Evolutionary conservation across 2,888 invertebrate species (phyloP).

Genomic region (Hirtodrosophila trivittata): DNA sequence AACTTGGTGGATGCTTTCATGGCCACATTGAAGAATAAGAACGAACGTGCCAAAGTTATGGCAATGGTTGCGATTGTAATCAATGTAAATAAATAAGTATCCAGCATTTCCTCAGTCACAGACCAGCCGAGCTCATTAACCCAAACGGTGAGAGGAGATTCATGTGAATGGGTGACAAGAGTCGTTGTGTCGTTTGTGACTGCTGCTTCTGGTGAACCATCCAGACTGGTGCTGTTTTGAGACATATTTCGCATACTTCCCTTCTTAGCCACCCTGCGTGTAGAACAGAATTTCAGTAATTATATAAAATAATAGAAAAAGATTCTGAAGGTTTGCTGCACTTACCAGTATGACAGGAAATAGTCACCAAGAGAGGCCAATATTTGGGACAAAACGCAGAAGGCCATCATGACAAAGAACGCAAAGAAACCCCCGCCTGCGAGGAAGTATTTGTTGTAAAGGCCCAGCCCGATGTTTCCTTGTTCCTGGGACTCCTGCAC

Average conservation of each 20-base stretch:
- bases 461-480: slow-evolving; percentile 86
- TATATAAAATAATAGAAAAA: no score
- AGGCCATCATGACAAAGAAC: slow-evolving; percentile 86
- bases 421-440: slow-evolving; percentile 89
- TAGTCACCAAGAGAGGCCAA: slow-evolving; percentile 90
- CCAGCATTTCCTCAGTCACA: slow-evolving; percentile 72
- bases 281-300: not conserved
- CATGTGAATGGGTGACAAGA: slow-evolving; percentile 27
- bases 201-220: slow-evolving; percentile 6
- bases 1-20: slow-evolving; percentile 91
- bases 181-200: slow-evolving; percentile 43
- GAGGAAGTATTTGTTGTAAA: slow-evolving; percentile 89
- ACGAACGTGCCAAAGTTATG: slow-evolving; percentile 82
- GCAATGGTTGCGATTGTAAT: slow-evolving; percentile 84
- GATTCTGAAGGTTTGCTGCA: not conserved
- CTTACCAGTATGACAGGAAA: slow-evolving; percentile 90
- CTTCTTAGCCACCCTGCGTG: slow-evolving; percentile 66
- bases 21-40: slow-evolving; percentile 85
- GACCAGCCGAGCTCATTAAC: slow-evolving; percentile 60
- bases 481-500: slow-evolving; percentile 86
- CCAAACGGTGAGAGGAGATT: slow-evolving; percentile 56
- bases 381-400: slow-evolving; percentile 88
- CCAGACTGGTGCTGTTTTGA: slow-evolving; percentile 26
- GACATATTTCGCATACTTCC: slow-evolving; percentile 34
- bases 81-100: slow-evolving; percentile 85